Percentiles rank a stretch among this genome's conserved stretches.
Conservation (phyloP, 1,140 invertebrate species). For the Atta texana region DNA sequence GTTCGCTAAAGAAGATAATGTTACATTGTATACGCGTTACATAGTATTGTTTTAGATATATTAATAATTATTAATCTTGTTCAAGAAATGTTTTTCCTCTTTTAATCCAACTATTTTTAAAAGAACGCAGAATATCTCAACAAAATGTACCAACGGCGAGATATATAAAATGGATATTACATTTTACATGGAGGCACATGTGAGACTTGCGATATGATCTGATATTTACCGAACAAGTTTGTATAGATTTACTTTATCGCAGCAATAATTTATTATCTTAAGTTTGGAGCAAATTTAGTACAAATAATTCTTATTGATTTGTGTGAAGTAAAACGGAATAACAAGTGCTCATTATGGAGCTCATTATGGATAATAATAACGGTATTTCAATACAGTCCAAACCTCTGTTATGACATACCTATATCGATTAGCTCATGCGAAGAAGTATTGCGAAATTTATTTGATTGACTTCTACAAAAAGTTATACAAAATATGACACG, state of each 20-base stretch:
- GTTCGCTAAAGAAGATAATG: constrained; percentile 37
- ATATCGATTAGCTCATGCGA: neutral
- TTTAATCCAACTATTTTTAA: neutral
- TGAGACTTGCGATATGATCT: constrained; percentile 27
- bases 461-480: constrained; percentile 40
- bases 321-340: constrained; percentile 23
- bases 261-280: constrained; percentile 36
- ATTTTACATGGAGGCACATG: constrained; percentile 51
- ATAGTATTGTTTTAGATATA: constrained; percentile 40
- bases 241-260: constrained; percentile 29
- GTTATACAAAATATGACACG: constrained; percentile 62
- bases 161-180: constrained; percentile 15
- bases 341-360: neutral
- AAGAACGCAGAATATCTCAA: constrained; percentile 19
- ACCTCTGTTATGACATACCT: neutral
- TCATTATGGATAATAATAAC: neutral
- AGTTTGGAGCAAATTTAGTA: constrained; percentile 30
- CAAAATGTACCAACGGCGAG: constrained; percentile 9
- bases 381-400: neutral
- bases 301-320: constrained; percentile 22
- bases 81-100: neutral
- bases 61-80: constrained; percentile 10
- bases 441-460: constrained; percentile 8
- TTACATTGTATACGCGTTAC: constrained; percentile 38
- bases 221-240: constrained; percentile 37